Evolutionary conservation across 2,113 vertebrate genomes (phyloP).

Genomic region (Eulacestoma nigropectus): DNA sequence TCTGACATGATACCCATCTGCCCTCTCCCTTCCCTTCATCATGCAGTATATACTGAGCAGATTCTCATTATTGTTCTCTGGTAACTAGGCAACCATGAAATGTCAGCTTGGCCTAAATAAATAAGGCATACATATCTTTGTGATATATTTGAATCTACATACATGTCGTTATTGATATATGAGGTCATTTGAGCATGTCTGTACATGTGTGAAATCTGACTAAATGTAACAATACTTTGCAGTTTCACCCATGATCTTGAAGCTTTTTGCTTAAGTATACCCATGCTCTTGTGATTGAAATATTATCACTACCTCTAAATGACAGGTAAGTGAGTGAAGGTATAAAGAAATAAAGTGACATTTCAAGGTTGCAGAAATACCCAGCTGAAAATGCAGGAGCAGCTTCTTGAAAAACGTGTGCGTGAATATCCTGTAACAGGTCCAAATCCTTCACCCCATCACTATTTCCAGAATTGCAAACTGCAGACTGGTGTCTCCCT

Average conservation of each 20-base stretch:
- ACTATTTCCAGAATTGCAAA: neutral
- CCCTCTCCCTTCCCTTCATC: neutral
- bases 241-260: neutral
- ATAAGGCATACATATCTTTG: constrained; percentile 20
- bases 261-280: constrained; percentile 1
- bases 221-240: neutral
- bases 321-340: constrained; percentile 5
- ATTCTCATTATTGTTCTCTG: constrained; percentile 61
- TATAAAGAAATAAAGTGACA: constrained; percentile 37
- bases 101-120: constrained; percentile 59
- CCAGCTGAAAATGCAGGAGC: constrained; percentile 6
- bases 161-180: neutral
- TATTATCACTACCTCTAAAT: constrained; percentile 10
- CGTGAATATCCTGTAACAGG: neutral
- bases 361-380: constrained; percentile 25
- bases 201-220: neutral
- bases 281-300: neutral
- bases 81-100: constrained; percentile 61
- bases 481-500: neutral
- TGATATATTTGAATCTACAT: constrained; percentile 16
- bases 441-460: neutral
- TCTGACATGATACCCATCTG: neutral
- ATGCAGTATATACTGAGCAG: constrained; percentile 29
- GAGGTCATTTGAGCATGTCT: neutral
- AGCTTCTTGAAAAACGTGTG: neutral